phyloP scores from a whole-genome alignment of 2,888 invertebrate species.

The Toxonevra muliebris region DNA sequence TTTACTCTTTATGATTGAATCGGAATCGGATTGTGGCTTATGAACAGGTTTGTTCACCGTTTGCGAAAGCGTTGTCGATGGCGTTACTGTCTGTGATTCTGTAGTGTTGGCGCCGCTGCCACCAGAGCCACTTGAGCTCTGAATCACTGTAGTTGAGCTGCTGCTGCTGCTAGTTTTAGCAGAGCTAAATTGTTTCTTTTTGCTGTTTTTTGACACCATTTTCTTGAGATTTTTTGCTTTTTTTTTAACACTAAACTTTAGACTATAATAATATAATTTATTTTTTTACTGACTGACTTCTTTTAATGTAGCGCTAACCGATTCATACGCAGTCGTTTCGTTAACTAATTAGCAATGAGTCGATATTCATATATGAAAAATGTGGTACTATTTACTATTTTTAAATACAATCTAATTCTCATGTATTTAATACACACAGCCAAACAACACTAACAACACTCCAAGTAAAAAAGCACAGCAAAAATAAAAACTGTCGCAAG shows the following conservation, averaged over 20 bases:
- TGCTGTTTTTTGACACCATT: slow-evolving; percentile 58
- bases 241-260: slow-evolving; percentile 3
- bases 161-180: slow-evolving; percentile 36
- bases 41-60: slow-evolving; percentile 16
- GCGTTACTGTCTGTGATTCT: background rate
- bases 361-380: slow-evolving; percentile 18
- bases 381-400: slow-evolving; percentile 12
- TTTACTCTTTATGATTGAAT: slow-evolving; percentile 8
- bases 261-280: slow-evolving; percentile 20
- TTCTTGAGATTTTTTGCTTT: slow-evolving; percentile 40
- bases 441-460: no score
- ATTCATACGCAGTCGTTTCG: slow-evolving; percentile 19
- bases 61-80: background rate
- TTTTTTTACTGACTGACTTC: slow-evolving; percentile 19
- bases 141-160: slow-evolving; percentile 43
- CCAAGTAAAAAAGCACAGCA: no score
- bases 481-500: no score
- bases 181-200: slow-evolving; percentile 36
- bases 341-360: slow-evolving; percentile 21
- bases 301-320: slow-evolving; percentile 15
- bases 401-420: no score
- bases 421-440: no score
- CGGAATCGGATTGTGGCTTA: slow-evolving; percentile 3
- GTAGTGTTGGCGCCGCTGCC: background rate
- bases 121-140: slow-evolving; percentile 13